Percentiles rank a stretch among this genome's conserved stretches.
Evolutionary conservation across 2,888 invertebrate genomes (phyloP).

Genomic region (Polydrusus pterygomalis): DNA sequence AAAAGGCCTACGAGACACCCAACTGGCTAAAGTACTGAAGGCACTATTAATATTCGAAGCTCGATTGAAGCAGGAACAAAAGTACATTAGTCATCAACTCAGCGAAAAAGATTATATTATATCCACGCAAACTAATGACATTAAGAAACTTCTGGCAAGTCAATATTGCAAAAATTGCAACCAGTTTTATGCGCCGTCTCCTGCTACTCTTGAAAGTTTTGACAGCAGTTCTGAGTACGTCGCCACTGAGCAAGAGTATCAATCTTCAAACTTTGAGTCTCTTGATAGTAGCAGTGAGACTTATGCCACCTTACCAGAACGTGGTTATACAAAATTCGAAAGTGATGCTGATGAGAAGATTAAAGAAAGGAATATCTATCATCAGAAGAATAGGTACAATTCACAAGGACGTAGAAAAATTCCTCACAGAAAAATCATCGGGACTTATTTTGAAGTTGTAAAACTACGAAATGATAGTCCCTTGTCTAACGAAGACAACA

Average conservation of each 20-base stretch:
- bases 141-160: constrained; percentile 77
- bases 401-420: constrained; percentile 64
- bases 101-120: constrained; percentile 84
- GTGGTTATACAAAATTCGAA: constrained; percentile 64
- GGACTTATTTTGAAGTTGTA: constrained; percentile 71
- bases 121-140: constrained; percentile 81
- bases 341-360: constrained; percentile 56
- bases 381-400: constrained; percentile 67
- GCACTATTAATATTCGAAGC: constrained; percentile 84
- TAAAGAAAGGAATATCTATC: constrained; percentile 61
- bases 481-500: constrained; percentile 75
- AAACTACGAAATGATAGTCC: constrained; percentile 70
- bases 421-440: constrained; percentile 68
- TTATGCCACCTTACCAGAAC: constrained; percentile 69
- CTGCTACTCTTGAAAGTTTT: constrained; percentile 67
- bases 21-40: constrained; percentile 81
- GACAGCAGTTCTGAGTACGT: constrained; percentile 71
- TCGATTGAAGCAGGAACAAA: constrained; percentile 82
- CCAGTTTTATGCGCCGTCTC: constrained; percentile 65
- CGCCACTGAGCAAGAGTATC: constrained; percentile 68
- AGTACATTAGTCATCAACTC: constrained; percentile 80
- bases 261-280: constrained; percentile 70
- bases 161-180: constrained; percentile 71
- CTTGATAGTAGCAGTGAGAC: constrained; percentile 70
- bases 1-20: constrained; percentile 80